phyloP scores from a whole-genome alignment of 2,113 vertebrate genomes.

The Puntigrus tetrazona region DNA sequence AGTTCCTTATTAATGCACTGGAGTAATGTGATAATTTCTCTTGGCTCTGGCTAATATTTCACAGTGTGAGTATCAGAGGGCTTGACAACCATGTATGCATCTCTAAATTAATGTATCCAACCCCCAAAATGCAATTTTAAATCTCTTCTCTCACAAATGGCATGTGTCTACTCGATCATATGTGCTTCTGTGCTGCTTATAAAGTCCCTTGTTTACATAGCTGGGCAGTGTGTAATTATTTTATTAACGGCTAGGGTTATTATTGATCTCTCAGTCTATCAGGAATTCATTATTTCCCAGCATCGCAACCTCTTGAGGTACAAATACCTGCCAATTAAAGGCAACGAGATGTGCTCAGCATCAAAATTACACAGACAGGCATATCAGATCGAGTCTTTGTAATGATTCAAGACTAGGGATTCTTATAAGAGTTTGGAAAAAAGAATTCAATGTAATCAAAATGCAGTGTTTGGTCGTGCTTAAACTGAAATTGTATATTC shows the following conservation, averaged over 20 bases:
- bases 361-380: constrained; percentile 41
- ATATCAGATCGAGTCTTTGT: background rate
- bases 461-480: background rate
- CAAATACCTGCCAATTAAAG: constrained; percentile 39
- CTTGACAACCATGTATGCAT: constrained; percentile 16
- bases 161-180: constrained; percentile 15
- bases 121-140: background rate
- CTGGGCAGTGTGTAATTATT: constrained; percentile 42
- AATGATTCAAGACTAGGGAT: background rate
- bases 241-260: constrained; percentile 42
- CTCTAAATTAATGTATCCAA: background rate
- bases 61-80: constrained; percentile 6
- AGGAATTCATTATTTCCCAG: constrained; percentile 50
- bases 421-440: constrained; percentile 2
- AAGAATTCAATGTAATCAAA: constrained; percentile 10
- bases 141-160: constrained; percentile 13
- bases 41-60: constrained; percentile 24
- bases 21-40: background rate
- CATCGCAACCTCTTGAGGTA: constrained; percentile 39
- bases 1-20: background rate
- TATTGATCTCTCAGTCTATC: constrained; percentile 50
- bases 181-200: constrained; percentile 14
- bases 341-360: background rate
- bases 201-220: constrained; percentile 36
- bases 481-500: background rate